phyloP scores from a whole-genome alignment of 2,888 invertebrate genomes.

The Muscina levida region DNA sequence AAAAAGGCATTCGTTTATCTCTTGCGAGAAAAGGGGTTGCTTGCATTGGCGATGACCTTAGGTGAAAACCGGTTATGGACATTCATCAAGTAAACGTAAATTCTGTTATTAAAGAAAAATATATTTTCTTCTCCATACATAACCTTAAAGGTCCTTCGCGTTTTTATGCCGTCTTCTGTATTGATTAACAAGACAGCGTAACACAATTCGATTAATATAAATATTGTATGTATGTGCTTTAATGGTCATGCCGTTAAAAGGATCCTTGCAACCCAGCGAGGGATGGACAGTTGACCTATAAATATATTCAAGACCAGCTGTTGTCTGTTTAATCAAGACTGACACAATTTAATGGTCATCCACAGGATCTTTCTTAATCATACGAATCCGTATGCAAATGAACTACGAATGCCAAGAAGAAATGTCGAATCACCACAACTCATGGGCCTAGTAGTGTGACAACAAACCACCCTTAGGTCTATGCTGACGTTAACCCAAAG shows the following conservation, averaged over 20 bases:
- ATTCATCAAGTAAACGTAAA: constrained; percentile 54
- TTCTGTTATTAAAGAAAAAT: not conserved
- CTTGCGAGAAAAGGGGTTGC: constrained; percentile 54
- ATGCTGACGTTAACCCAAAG: not conserved
- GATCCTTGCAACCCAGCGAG: constrained; percentile 1
- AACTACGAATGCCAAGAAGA: not conserved
- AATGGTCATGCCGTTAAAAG: constrained; percentile 40
- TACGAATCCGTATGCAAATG: constrained; percentile 48
- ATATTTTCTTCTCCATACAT: no score
- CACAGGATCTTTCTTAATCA: constrained; percentile 6
- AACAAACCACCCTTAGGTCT: constrained; percentile 21
- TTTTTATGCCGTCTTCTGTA: no score
- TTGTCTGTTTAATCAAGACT: not conserved
- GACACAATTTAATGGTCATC: constrained; percentile 48
- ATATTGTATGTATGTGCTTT: no score
- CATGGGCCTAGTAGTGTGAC: not conserved
- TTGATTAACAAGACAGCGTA: not conserved
- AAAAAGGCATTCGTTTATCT: constrained; percentile 14
- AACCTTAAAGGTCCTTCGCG: no score
- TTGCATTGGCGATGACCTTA: constrained; percentile 60
- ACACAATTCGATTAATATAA: constrained; percentile 16
- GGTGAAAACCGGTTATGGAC: constrained; percentile 76
- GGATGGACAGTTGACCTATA: constrained; percentile 31
- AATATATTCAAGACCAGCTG: constrained; percentile 34
- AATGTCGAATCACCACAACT: not conserved